phyloP scores from a whole-genome alignment of 2,797 vertebrate genomes.

The Sparus aurata region DNA sequence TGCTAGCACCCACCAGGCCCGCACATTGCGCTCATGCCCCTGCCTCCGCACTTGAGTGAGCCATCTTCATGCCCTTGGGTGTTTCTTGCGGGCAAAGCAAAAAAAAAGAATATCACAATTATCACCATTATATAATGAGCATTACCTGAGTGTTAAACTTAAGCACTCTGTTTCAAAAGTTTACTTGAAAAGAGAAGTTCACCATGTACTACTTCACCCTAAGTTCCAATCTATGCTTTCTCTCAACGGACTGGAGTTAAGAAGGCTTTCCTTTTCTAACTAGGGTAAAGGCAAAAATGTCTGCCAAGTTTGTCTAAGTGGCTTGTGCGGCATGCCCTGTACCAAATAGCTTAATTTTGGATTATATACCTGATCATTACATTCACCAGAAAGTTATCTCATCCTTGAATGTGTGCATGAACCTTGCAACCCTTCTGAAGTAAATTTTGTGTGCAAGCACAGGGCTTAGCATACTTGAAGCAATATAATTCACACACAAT shows the following conservation, averaged over 20 bases:
- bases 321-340: background rate
- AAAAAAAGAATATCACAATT: slow-evolving; percentile 10
- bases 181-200: slow-evolving; percentile 3
- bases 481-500: background rate
- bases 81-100: slow-evolving; percentile 1
- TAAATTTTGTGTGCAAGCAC: background rate
- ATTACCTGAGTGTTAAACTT: slow-evolving; percentile 8
- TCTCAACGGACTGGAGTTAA: background rate
- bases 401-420: background rate
- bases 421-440: background rate
- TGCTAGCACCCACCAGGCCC: slow-evolving; percentile 37
- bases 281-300: slow-evolving; percentile 1
- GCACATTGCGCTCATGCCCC: slow-evolving; percentile 40
- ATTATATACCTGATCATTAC: background rate
- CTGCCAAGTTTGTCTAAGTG: background rate
- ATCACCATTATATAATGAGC: background rate
- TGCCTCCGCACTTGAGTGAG: slow-evolving; percentile 33
- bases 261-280: background rate
- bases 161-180: background rate
- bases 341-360: background rate
- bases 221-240: too few species aligned
- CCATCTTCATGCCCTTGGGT: slow-evolving; percentile 30
- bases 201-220: background rate
- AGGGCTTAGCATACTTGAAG: background rate
- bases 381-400: background rate